phyloP scores from a whole-genome alignment of 2,797 vertebrate species.

The Halcyon smyrnensis region DNA sequence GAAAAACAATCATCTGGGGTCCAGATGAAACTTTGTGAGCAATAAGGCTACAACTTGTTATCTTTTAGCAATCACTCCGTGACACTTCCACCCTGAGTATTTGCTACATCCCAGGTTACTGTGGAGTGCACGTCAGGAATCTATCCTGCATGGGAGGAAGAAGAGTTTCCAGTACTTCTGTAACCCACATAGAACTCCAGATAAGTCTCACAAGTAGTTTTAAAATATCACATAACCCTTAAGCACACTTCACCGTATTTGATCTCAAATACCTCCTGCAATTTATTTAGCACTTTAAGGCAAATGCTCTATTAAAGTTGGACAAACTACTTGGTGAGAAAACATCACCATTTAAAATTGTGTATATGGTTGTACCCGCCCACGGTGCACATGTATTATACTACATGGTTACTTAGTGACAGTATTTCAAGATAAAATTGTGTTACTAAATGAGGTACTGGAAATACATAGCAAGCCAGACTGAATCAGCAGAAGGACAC shows the following conservation, averaged over 20 bases:
- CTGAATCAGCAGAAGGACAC: neutral
- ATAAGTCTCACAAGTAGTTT: neutral
- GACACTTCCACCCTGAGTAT: too few species aligned
- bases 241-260: neutral
- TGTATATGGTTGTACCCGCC: neutral
- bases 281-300: neutral
- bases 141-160: neutral
- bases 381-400: neutral
- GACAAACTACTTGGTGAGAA: neutral
- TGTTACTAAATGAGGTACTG: neutral
- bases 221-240: neutral
- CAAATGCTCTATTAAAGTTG: neutral
- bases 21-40: neutral
- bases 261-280: neutral
- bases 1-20: neutral
- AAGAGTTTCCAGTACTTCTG: neutral
- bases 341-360: neutral
- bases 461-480: neutral
- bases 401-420: neutral
- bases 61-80: accelerated
- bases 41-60: neutral
- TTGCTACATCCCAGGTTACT: neutral
- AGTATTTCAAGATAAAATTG: neutral
- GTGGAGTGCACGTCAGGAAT: neutral
- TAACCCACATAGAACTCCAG: neutral